Conservation (phyloP, 2,888 invertebrate species). For the Vanessa cardui region DNA sequence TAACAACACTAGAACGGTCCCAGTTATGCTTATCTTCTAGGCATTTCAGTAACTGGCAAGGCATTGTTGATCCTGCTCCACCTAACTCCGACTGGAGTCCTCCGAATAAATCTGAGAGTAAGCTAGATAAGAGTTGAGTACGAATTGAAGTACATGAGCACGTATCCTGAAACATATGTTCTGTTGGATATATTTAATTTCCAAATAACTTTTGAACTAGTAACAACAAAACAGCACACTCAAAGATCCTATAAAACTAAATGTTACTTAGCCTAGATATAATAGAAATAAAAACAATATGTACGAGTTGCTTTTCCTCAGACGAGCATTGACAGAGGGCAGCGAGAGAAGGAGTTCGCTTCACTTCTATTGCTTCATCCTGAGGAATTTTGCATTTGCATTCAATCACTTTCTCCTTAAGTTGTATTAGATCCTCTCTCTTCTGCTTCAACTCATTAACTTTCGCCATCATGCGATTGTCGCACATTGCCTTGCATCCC, state of each 20-base stretch:
- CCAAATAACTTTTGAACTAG: no score
- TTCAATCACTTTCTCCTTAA: constrained; percentile 59
- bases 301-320: constrained; percentile 58
- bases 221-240: neutral
- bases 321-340: constrained; percentile 66
- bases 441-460: constrained; percentile 57
- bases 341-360: constrained; percentile 69
- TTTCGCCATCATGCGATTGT: constrained; percentile 53
- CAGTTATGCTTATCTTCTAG: constrained; percentile 73
- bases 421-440: constrained; percentile 47
- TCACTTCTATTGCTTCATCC: constrained; percentile 60
- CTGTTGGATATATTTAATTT: neutral
- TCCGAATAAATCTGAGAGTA: constrained; percentile 64
- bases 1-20: constrained; percentile 62
- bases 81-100: constrained; percentile 66
- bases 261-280: neutral
- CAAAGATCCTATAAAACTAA: neutral
- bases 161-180: constrained; percentile 52
- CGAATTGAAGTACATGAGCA: constrained; percentile 73
- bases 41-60: constrained; percentile 72
- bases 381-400: constrained; percentile 69
- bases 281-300: neutral
- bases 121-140: constrained; percentile 58
- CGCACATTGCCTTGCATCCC: constrained; percentile 61
- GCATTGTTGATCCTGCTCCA: constrained; percentile 57